phyloP scores from a whole-genome alignment of 1,140 invertebrate genomes.

The Capitella teleta region DNA sequence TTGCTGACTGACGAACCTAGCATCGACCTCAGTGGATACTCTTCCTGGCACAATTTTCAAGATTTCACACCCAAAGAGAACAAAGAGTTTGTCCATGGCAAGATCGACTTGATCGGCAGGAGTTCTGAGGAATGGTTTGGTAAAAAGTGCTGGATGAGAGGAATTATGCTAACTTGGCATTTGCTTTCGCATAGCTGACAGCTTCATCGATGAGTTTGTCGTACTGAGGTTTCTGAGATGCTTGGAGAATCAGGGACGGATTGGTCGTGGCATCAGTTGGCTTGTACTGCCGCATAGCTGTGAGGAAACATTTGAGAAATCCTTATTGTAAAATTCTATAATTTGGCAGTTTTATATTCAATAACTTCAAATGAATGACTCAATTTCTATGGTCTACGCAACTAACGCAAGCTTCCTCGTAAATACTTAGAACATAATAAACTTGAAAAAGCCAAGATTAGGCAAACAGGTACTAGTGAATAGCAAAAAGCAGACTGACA shows the following conservation, averaged over 20 bases:
- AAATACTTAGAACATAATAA: too few species aligned
- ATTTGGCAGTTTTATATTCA: too few species aligned
- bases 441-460: too few species aligned
- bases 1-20: conserved; percentile 50
- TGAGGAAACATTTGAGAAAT: conserved; percentile 34
- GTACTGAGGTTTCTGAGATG: conserved; percentile 84
- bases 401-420: too few species aligned
- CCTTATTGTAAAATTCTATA: too few species aligned
- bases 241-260: conserved; percentile 89
- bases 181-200: conserved; percentile 68
- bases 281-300: conserved; percentile 91
- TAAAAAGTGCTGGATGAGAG: not conserved
- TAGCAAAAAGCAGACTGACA: too few species aligned
- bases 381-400: too few species aligned
- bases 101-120: conserved; percentile 51
- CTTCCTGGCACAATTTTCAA: conserved; percentile 94
- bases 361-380: too few species aligned
- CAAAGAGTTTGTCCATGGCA: conserved; percentile 85
- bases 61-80: conserved; percentile 93
- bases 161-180: conserved; percentile 47
- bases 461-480: too few species aligned
- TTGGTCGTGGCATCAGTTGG: conserved; percentile 99
- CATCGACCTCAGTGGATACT: conserved; percentile 98
- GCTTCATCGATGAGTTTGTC: conserved; percentile 77
- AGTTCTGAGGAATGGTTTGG: conserved; percentile 41